Evolutionary conservation across 2,797 vertebrate genomes (phyloP).

Genomic region (Intellagama lesueurii): DNA sequence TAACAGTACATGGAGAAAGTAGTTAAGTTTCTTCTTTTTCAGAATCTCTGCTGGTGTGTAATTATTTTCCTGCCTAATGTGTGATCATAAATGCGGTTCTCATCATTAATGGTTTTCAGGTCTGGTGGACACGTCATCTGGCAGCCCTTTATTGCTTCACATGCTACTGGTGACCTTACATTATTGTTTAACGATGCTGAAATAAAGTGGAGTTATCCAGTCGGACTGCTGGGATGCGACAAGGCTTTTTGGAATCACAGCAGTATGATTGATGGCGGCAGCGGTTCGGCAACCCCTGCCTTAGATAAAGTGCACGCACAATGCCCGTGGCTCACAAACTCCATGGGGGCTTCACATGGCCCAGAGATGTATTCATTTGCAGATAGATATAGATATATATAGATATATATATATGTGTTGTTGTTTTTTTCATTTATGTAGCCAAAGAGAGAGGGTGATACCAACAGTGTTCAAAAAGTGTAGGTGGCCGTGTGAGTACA

Average conservation of each 20-base stretch:
- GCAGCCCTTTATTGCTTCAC: constrained; percentile 24
- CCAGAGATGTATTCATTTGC: background rate
- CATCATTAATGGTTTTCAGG: constrained; percentile 47
- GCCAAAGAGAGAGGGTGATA: background rate
- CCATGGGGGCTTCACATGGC: background rate
- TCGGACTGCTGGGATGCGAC: constrained; percentile 31
- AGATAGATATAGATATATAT: background rate
- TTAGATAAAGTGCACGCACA: constrained; percentile 17
- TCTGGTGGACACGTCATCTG: constrained; percentile 26
- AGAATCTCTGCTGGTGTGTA: constrained; percentile 27
- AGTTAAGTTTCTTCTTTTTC: constrained; percentile 28
- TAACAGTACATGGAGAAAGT: background rate
- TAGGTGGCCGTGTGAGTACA: background rate
- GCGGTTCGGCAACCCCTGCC: background rate
- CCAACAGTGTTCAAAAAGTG: background rate
- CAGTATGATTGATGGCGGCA: constrained; percentile 22
- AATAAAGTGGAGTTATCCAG: constrained; percentile 40
- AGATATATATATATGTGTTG: too few relatives aligned
- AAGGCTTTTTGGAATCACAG: constrained; percentile 27
- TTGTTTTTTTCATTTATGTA: background rate
- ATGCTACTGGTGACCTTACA: background rate
- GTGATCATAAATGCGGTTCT: constrained; percentile 8
- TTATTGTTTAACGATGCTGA: constrained; percentile 56
- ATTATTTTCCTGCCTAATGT: constrained; percentile 37
- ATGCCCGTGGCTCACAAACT: constrained; percentile 30